Conservation (phyloP, 2,888 invertebrate genomes). For the Malthinus seriepunctatus region DNA sequence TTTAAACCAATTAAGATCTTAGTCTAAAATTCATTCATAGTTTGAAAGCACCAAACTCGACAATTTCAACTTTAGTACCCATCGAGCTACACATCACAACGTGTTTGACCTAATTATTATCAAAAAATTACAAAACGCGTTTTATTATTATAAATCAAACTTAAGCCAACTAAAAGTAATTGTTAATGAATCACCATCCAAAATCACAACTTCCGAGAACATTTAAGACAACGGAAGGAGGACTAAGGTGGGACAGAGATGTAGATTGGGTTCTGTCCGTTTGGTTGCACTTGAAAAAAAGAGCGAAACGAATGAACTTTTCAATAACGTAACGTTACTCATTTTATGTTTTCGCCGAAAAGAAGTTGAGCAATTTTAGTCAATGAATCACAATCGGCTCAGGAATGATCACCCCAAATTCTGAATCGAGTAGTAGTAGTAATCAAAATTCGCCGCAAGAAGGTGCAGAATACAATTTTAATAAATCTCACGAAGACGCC, state of each 20-base stretch:
- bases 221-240: constrained; percentile 20
- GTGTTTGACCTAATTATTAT: constrained; percentile 5
- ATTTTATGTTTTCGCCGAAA: constrained; percentile 40
- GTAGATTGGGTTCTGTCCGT: constrained; percentile 25
- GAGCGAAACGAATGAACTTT: constrained; percentile 28
- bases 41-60: constrained; percentile 21
- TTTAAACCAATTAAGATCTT: constrained; percentile 35
- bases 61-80: constrained; percentile 29
- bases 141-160: neutral
- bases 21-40: constrained; percentile 35
- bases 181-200: constrained; percentile 21
- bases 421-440: constrained; percentile 38
- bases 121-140: neutral
- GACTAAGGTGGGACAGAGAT: constrained; percentile 20
- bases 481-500: constrained; percentile 27
- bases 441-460: constrained; percentile 25
- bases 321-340: constrained; percentile 31
- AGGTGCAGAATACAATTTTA: constrained; percentile 13
- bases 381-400: constrained; percentile 38
- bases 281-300: constrained; percentile 21
- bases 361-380: constrained; percentile 36
- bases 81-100: constrained; percentile 29
- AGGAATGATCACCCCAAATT: constrained; percentile 43
- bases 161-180: constrained; percentile 14
- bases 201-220: constrained; percentile 12